A percentile compares a stretch with the other conserved stretches of the same genome.
Conservation (phyloP, 1,140 invertebrate species). For the Microplitis mediator region DNA sequence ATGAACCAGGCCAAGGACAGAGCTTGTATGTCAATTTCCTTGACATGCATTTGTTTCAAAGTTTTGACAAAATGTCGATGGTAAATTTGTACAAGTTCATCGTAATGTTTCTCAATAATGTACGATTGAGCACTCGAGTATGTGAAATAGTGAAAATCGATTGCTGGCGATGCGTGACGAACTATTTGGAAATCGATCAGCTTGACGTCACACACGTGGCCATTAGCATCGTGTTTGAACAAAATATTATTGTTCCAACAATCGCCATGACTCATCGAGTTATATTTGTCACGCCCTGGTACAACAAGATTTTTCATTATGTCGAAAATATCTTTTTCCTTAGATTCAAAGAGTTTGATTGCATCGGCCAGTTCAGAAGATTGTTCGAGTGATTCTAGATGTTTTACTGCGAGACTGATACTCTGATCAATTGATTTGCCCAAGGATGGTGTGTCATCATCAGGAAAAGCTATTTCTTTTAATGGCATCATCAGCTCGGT, state of each 20-base stretch:
- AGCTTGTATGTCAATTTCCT: conserved; percentile 20
- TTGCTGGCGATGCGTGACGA: conserved; percentile 42
- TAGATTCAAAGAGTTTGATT: conserved; percentile 16
- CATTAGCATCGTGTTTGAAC: conserved; percentile 42
- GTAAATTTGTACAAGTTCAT: conserved; percentile 48
- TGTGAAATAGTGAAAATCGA: conserved; percentile 52
- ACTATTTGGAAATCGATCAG: conserved; percentile 55
- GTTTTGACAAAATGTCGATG: conserved; percentile 36
- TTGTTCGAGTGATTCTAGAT: conserved; percentile 33
- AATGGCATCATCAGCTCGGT: conserved; percentile 29
- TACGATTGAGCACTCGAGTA: conserved; percentile 45
- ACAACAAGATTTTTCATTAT: conserved; percentile 23
- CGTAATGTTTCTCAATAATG: conserved; percentile 43
- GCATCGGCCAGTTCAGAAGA: conserved; percentile 20
- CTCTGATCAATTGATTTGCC: conserved; percentile 29
- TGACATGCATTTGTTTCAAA: conserved; percentile 25
- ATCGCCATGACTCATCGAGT: conserved; percentile 57
- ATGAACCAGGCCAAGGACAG: conserved; percentile 41
- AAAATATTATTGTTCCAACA: conserved; percentile 58
- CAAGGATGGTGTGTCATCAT: conserved; percentile 22
- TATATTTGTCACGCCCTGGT: conserved; percentile 32
- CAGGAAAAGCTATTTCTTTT: conserved; percentile 38
- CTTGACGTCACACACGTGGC: conserved; percentile 37
- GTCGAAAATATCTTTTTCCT: conserved; percentile 16
- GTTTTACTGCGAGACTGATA: conserved; percentile 21